These are phyloP conservation scores for Gymnocephalus cernua DNA, from an alignment of 2,113 vertebrate species.

Conservation along the genomic window DNA sequence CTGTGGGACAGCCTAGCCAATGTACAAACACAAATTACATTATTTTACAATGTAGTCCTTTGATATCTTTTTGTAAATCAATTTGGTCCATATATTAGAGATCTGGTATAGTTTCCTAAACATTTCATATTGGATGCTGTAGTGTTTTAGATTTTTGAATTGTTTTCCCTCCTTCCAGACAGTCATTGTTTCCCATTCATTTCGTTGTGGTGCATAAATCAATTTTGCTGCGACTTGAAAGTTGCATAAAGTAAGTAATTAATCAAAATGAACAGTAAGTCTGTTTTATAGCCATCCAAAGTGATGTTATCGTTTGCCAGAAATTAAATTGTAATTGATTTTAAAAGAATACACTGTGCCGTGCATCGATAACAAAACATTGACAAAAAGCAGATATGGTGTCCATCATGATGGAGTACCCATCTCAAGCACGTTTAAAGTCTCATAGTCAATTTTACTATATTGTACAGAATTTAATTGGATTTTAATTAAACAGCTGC, in stretches of 20 bases:
- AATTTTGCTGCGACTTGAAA: not conserved
- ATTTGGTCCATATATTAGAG: not conserved
- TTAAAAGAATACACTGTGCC: not conserved
- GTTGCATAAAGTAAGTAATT: not conserved
- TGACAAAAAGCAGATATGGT: not conserved
- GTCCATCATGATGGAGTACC: conserved; percentile 13
- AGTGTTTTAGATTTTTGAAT: not conserved
- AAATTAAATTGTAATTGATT: conserved; percentile 3
- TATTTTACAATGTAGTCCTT: not conserved
- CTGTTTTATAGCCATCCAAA: conserved; percentile 3
- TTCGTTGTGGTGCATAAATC: not conserved
- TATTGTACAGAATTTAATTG: not conserved
- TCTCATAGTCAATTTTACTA: not conserved
- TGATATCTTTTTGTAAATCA: not conserved
- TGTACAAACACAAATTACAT: conserved; percentile 63
- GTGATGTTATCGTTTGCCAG: not conserved
- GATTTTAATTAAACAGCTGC: not conserved
- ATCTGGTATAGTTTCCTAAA: not conserved
- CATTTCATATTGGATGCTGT: not conserved
- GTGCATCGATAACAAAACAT: not conserved
- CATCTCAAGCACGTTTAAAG: not conserved
- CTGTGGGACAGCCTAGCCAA: conserved; percentile 85
- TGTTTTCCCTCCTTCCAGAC: not conserved
- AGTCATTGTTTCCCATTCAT: not conserved
- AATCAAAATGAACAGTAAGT: conserved; percentile 12